These are phyloP conservation scores for Crepidodera aurea DNA, from an alignment of 2,888 invertebrate species.

Conservation along the genomic window DNA sequence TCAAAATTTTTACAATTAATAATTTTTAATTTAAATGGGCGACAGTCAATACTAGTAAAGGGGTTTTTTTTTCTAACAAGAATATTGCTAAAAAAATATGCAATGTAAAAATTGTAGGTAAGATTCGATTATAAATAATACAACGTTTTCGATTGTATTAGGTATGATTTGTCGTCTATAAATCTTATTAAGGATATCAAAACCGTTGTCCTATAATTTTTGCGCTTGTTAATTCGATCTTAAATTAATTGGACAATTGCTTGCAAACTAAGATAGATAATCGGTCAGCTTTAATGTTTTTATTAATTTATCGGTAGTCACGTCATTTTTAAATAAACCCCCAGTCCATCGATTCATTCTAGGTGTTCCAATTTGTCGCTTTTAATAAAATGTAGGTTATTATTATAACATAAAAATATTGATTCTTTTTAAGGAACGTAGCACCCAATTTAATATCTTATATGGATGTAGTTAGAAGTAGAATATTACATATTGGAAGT, in stretches of 20 bases:
- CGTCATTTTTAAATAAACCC: conserved; percentile 11
- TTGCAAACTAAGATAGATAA: conserved; percentile 10
- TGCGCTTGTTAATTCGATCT: not conserved
- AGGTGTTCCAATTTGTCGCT: conserved; percentile 8
- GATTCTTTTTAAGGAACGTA: not conserved
- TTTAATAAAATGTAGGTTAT: conserved; percentile 11
- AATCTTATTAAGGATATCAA: conserved; percentile 7
- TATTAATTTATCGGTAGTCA: conserved; percentile 13
- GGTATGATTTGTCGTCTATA: conserved; percentile 21
- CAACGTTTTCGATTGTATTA: conserved; percentile 15
- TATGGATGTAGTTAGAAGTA: too few species aligned
- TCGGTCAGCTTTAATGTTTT: conserved; percentile 20
- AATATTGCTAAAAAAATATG: conserved; percentile 4
- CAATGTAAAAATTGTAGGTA: conserved; percentile 10
- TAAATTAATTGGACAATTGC: not conserved
- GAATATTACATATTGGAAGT: too few species aligned
- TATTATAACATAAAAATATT: conserved; percentile 8
- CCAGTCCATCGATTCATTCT: conserved; percentile 2
- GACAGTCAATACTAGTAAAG: not conserved
- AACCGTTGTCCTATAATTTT: conserved; percentile 12
- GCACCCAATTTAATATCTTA: not conserved
- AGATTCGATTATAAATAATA: conserved; percentile 20
- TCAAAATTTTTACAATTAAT: not conserved
- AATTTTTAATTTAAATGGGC: not conserved
- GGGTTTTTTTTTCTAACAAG: not conserved